Base-by-base conservation (phyloP, 1,140 invertebrate species). In the Pinna nobilis region DNA sequence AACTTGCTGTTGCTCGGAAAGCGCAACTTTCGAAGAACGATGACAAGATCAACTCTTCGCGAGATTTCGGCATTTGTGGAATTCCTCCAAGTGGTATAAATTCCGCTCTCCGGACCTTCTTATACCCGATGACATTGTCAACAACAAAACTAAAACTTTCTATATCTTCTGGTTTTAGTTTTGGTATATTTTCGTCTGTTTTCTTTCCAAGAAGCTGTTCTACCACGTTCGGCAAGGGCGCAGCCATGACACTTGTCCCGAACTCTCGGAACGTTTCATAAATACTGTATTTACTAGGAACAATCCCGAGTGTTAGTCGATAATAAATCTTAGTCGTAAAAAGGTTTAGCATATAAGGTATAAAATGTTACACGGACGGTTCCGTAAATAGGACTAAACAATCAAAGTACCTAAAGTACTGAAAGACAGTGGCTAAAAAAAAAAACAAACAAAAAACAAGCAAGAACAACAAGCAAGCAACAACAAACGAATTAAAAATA, bases 1-100 rank as follows among this genome's bases (percentile, higher is more conserved):
- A 96, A 87, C 96, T 97, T 87, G 97, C 94, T 0, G 93, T 81
- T 33, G 95, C 93, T 91, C 98, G 98, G 85, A 98, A 98, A 7
- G 92, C 90, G 88, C 97, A 99, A 86, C 96, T 98, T 90, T 99
- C 97, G 84, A 98, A 94, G 3, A 93, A 91, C 0, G 91, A 90
- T 88, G 97, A 94, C n/a, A 98, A 82, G 28, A 84, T 74, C 11
- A 87, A 41, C 78, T 89, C 88, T 76, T 88, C 86, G 41, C 63
- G 73, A 2, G 80, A 60, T 65, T 79, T 79, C 11, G 81, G 75
- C 57, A 81, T 55, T 25, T 76, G 76, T 28, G 75, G 81, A 33
- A 79, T 75, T 25, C 73, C 70, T 4, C 70, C 77, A 53, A 77
- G 55, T 20, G 81, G 77, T 41, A 78, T 47, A 33, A 80, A 49